Percentiles rank a stretch among this genome's conserved stretches.
phyloP scores from a whole-genome alignment of 1,140 invertebrate genomes.

The Vanessa atalanta region DNA sequence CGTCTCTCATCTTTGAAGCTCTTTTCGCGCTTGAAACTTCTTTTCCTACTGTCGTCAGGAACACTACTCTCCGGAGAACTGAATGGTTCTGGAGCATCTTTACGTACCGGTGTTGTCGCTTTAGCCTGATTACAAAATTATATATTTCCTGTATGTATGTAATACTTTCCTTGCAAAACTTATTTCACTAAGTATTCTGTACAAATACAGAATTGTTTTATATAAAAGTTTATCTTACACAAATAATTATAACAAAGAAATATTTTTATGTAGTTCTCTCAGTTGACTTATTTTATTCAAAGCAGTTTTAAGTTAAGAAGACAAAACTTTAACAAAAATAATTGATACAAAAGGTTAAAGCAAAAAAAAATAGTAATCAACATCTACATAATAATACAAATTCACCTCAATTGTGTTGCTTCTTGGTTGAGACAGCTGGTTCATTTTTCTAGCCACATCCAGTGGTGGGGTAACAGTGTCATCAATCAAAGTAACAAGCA shows the following conservation, averaged over 20 bases:
- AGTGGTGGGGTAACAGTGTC: conserved; percentile 65
- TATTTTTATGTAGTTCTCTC: no score
- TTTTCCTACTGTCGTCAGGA: conserved; percentile 57
- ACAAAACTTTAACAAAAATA: neutral
- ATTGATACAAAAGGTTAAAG: neutral
- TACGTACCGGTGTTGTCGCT: conserved; percentile 60
- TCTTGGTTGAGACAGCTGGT: conserved; percentile 68
- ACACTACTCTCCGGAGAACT: conserved; percentile 66
- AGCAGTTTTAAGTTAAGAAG: neutral
- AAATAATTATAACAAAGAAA: no score
- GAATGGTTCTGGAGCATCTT: conserved; percentile 62
- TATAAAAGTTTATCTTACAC: no score
- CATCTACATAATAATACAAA: neutral
- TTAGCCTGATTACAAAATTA: conserved; percentile 47
- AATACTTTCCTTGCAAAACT: no score
- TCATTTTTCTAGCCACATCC: conserved; percentile 70
- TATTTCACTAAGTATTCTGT: no score
- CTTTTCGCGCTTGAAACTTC: conserved; percentile 63
- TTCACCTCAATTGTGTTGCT: conserved; percentile 63
- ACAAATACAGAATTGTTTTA: no score
- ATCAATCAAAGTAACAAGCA: conserved; percentile 70
- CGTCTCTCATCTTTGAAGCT: conserved; percentile 70
- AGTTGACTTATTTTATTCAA: no score
- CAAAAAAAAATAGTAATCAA: neutral
- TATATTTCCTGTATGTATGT: no score